These are phyloP conservation scores for Mesorhabditis sp. DNA, from an alignment of 2,888 invertebrate species.

Conservation along the genomic window DNA sequence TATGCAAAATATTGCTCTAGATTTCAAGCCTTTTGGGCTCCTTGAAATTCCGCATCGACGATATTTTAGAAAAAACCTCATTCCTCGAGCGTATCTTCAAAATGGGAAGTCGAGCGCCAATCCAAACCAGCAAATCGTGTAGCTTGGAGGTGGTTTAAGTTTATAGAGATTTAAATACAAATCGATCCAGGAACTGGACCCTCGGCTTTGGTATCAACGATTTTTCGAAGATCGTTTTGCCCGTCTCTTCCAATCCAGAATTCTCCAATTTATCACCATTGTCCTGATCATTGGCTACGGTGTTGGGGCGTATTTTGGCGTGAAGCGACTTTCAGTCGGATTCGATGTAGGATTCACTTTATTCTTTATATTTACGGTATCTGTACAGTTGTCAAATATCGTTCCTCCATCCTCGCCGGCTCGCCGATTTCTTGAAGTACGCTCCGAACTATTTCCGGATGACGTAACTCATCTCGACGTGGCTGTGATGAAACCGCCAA, in stretches of 20 bases:
- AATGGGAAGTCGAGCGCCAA: conserved; percentile 18
- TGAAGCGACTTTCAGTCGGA: conserved; percentile 37
- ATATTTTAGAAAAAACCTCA: conserved; percentile 8
- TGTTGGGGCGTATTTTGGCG: conserved; percentile 25
- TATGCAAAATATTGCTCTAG: background rate
- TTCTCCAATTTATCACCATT: conserved; percentile 24
- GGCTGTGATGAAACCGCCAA: conserved; percentile 42
- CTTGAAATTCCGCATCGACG: background rate
- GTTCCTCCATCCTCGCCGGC: conserved; percentile 40
- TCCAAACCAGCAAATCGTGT: background rate
- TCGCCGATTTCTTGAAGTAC: conserved; percentile 37
- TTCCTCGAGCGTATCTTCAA: conserved; percentile 13
- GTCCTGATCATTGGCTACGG: conserved; percentile 26
- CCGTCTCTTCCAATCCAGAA: conserved; percentile 12
- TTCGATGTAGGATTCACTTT: conserved; percentile 38
- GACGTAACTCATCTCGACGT: conserved; percentile 38
- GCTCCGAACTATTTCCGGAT: conserved; percentile 27
- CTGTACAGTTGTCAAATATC: conserved; percentile 42
- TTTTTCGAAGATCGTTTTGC: conserved; percentile 46
- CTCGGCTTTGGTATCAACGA: conserved; percentile 44
- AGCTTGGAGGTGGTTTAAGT: background rate
- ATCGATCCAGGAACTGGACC: conserved; percentile 12
- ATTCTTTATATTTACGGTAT: background rate
- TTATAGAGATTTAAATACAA: background rate
- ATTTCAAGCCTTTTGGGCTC: background rate